phyloP scores from a whole-genome alignment of 2,888 invertebrate species.

The Lamellibrachia satsuma region DNA sequence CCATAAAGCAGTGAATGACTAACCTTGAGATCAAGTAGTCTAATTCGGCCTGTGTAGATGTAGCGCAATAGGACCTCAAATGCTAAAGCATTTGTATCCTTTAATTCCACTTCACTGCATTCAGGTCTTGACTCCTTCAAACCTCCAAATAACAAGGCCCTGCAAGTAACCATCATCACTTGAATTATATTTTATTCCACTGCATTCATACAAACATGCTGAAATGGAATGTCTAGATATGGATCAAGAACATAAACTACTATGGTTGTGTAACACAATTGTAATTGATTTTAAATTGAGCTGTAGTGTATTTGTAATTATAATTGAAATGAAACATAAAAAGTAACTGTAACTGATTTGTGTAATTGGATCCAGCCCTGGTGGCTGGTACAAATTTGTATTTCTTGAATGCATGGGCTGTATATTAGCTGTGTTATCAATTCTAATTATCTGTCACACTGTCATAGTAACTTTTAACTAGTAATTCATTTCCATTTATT shows the following conservation, averaged over 20 bases:
- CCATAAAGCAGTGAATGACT: not conserved
- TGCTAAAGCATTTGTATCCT: conserved; percentile 73
- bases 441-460: too few species aligned
- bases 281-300: too few species aligned
- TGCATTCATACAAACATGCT: too few species aligned
- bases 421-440: too few species aligned
- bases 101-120: conserved; percentile 80
- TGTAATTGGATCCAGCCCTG: too few species aligned
- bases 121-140: conserved; percentile 74
- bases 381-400: too few species aligned
- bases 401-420: too few species aligned
- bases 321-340: too few species aligned
- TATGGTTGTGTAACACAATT: not conserved
- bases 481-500: too few species aligned
- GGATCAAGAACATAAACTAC: not conserved
- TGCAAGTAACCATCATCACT: conserved; percentile 43
- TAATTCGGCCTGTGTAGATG: conserved; percentile 87
- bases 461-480: too few species aligned
- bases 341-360: too few species aligned
- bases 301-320: too few species aligned
- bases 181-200: conserved; percentile 18
- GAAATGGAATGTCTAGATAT: not conserved
- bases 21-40: conserved; percentile 72
- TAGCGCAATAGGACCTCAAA: conserved; percentile 81
- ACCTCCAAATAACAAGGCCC: conserved; percentile 74